phyloP scores from a whole-genome alignment of 2,888 invertebrate species.

The Mylabris sibirica region DNA sequence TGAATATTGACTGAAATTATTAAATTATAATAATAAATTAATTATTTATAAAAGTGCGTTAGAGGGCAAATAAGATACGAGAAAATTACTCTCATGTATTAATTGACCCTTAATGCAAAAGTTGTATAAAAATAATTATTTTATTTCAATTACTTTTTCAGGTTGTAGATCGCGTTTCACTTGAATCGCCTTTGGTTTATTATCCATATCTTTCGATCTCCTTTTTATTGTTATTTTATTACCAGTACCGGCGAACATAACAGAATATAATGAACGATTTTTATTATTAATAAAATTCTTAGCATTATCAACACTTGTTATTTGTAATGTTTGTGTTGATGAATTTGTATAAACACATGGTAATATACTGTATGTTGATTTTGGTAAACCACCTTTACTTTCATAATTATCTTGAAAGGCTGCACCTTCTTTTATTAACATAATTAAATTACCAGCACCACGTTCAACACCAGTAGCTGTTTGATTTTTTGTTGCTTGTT shows the following conservation, averaged over 20 bases:
- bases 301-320: constrained; percentile 33
- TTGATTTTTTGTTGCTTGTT: constrained; percentile 65
- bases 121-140: too few relatives aligned
- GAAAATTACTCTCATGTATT: too few relatives aligned
- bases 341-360: constrained; percentile 77
- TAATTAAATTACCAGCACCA: constrained; percentile 70
- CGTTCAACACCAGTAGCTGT: constrained; percentile 64
- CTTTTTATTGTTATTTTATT: constrained; percentile 86
- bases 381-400: constrained; percentile 75
- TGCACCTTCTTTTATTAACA: constrained; percentile 82
- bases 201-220: constrained; percentile 67
- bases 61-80: too few relatives aligned
- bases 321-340: constrained; percentile 63
- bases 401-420: constrained; percentile 79
- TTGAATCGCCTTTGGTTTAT: constrained; percentile 51
- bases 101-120: too few relatives aligned
- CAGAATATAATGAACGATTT: constrained; percentile 75
- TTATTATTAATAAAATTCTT: constrained; percentile 48
- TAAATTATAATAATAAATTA: constrained; percentile 10
- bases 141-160: constrained; percentile 25
- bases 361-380: constrained; percentile 76
- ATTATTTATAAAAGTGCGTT: too few relatives aligned
- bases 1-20: constrained; percentile 60
- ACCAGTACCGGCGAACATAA: constrained; percentile 80
- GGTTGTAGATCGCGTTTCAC: constrained; percentile 33